A percentile compares a stretch with the other conserved stretches of the same genome.
Evolutionary conservation across 2,113 vertebrate genomes (phyloP).

Genomic region (Eolophus roseicapilla): DNA sequence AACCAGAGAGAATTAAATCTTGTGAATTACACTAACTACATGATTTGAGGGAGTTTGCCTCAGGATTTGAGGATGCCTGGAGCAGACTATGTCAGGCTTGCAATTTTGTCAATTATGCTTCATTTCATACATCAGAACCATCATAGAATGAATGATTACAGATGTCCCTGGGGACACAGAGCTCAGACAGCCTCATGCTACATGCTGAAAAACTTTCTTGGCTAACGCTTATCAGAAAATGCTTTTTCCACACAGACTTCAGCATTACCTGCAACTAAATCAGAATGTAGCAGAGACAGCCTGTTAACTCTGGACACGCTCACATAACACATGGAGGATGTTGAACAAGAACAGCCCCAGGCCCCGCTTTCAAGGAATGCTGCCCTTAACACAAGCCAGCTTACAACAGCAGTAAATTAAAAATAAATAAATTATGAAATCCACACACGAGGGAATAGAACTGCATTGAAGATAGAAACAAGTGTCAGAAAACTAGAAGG

Average conservation of each 20-base stretch:
- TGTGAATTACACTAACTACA: not conserved
- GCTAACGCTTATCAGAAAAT: not conserved
- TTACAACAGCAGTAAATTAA: not conserved
- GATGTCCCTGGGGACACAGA: not conserved
- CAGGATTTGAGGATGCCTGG: not conserved
- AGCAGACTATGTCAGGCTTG: not conserved
- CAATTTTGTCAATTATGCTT: not conserved
- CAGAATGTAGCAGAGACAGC: rapidly evolving
- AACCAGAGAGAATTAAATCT: not conserved
- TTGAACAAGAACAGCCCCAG: rapidly evolving
- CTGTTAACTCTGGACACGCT: not conserved
- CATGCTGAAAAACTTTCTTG: not conserved
- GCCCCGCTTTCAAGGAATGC: not conserved
- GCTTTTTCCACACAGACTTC: not conserved
- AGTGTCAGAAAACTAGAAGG: not conserved
- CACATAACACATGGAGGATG: rapidly evolving
- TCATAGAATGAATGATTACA: not conserved
- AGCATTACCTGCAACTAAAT: not conserved
- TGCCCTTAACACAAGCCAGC: not conserved
- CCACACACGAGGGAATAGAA: not conserved
- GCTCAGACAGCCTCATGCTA: not conserved
- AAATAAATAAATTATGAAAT: not conserved
- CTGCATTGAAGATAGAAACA: not conserved
- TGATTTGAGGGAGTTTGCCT: not conserved
- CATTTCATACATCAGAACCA: not conserved